Percentiles rank a stretch among this genome's conserved stretches.
phyloP scores from a whole-genome alignment of 2,797 vertebrate species.

The Oreochromis mossambicus region DNA sequence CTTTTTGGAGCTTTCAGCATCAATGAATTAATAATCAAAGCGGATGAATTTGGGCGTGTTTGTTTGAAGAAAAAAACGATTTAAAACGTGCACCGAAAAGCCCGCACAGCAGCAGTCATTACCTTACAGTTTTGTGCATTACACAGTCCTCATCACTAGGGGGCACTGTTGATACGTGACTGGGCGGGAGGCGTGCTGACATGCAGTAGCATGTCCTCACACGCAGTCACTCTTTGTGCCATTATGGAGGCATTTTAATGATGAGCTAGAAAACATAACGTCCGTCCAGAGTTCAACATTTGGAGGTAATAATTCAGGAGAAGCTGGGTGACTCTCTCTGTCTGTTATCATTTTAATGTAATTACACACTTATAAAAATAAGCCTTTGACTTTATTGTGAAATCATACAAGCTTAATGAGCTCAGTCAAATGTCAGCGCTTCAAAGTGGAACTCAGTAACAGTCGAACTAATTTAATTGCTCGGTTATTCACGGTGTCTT shows the following conservation, averaged over 20 bases:
- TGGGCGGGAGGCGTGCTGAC: neutral
- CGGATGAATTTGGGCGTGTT: neutral
- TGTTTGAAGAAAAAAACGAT: neutral
- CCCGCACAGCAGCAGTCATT: neutral
- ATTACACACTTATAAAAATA: constrained; percentile 7
- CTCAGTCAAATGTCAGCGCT: constrained; percentile 11
- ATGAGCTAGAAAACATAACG: neutral
- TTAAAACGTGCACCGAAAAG: neutral
- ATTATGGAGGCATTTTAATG: neutral
- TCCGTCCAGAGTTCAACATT: neutral
- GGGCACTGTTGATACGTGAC: constrained; percentile 15
- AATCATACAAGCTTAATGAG: neutral
- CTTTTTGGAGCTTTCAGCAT: neutral
- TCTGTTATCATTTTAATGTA: neutral
- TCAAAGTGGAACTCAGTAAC: neutral
- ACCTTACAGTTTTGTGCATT: neutral
- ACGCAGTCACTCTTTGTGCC: neutral
- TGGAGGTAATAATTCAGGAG: constrained; percentile 1
- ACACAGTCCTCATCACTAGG: neutral
- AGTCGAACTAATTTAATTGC: constrained; percentile 3
- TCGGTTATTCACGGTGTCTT: neutral
- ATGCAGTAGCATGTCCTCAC: neutral
- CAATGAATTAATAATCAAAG: neutral
- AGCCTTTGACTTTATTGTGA: neutral
- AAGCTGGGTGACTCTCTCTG: neutral